These are phyloP conservation scores for Mamestra configurata DNA, from an alignment of 1,140 invertebrate species.

Conservation along the genomic window DNA sequence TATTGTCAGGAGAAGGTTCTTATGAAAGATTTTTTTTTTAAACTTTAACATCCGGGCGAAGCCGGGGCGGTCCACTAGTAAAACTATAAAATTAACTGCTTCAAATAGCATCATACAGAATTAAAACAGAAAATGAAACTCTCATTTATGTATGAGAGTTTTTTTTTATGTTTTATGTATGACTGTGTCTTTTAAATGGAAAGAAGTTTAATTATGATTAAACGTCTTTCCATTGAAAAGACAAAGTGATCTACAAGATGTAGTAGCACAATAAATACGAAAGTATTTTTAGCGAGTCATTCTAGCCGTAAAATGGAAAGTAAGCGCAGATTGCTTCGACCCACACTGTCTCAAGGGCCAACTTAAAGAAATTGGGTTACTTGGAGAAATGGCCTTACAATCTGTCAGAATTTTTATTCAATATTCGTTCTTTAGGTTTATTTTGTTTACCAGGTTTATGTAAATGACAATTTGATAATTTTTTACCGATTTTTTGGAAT, in stretches of 20 bases:
- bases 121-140: too few species aligned
- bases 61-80: too few species aligned
- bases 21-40: too few species aligned
- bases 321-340: conserved; percentile 13
- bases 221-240: neutral
- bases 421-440: neutral
- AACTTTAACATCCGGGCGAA: too few species aligned
- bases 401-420: conserved; percentile 27
- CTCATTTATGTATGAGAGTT: too few species aligned
- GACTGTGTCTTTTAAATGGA: too few species aligned
- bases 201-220: too few species aligned
- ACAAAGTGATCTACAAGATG: neutral
- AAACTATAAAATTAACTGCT: too few species aligned
- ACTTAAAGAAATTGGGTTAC: conserved; percentile 41
- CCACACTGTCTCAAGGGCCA: conserved; percentile 26
- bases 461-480: neutral
- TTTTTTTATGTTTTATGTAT: too few species aligned
- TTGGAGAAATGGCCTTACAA: conserved; percentile 16
- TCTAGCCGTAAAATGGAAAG: conserved; percentile 23
- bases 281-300: conserved; percentile 7
- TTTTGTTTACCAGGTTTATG: neutral
- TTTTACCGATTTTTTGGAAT: neutral
- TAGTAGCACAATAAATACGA: conserved; percentile 2
- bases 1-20: too few species aligned
- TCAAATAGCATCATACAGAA: too few species aligned